A percentile compares a stretch with the other conserved stretches of the same genome.
phyloP scores from a whole-genome alignment of 2,797 vertebrate genomes.

The Fistularia tabacaria region DNA sequence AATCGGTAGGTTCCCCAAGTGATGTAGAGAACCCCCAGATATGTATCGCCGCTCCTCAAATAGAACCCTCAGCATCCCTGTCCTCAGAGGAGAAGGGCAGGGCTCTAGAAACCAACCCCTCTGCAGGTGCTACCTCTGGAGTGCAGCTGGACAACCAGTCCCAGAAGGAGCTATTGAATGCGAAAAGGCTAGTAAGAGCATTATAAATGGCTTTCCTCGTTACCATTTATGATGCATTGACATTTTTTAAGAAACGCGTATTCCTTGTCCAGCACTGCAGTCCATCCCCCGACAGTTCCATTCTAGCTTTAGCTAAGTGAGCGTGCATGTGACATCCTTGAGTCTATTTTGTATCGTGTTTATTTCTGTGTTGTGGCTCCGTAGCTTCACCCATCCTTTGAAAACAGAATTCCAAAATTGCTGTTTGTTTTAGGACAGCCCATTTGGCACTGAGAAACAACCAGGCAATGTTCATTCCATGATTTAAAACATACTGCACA shows the following conservation, averaged over 20 bases:
- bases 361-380: slow-evolving; percentile 2
- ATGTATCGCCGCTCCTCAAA: slow-evolving; percentile 67
- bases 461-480: background rate
- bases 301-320: slow-evolving; percentile 10
- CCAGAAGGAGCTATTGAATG: slow-evolving; percentile 75
- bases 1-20: slow-evolving; percentile 64
- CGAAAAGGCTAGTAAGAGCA: slow-evolving; percentile 94
- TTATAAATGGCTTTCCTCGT: slow-evolving; percentile 84
- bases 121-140: slow-evolving; percentile 65
- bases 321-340: too few relatives aligned
- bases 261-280: slow-evolving; percentile 62
- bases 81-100: slow-evolving; percentile 64
- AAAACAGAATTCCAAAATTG: slow-evolving; percentile 43
- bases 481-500: background rate
- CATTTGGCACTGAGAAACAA: background rate
- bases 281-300: slow-evolving; percentile 34
- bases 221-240: slow-evolving; percentile 86
- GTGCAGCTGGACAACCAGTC: slow-evolving; percentile 72
- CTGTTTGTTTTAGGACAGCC: background rate
- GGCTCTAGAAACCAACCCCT: slow-evolving; percentile 70
- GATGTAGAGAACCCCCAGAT: slow-evolving; percentile 53
- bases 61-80: slow-evolving; percentile 70
- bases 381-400: slow-evolving; percentile 8
- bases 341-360: background rate
- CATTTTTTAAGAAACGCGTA: slow-evolving; percentile 22